Conservation (phyloP, 2,797 vertebrate genomes). For the Brachymystax lenok region DNA sequence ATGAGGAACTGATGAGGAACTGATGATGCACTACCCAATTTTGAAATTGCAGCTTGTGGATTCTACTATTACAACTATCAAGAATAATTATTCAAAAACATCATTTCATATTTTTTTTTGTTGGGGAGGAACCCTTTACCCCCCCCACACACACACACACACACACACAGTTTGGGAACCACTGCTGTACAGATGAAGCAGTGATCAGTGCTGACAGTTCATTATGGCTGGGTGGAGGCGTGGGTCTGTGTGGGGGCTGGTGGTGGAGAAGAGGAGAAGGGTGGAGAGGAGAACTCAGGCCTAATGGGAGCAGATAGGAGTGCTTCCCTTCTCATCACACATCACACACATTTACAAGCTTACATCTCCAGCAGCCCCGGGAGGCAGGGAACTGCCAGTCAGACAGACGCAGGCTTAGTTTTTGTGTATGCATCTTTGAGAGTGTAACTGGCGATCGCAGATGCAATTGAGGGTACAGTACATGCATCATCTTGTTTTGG, state of each 20-base stretch:
- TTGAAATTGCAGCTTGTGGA: too few species aligned
- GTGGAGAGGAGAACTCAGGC: slow-evolving; percentile 47
- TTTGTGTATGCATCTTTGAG: slow-evolving; percentile 18
- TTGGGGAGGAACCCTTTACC: too few species aligned
- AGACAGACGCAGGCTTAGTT: not conserved
- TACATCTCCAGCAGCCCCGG: slow-evolving; percentile 43
- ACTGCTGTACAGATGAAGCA: slow-evolving; percentile 56
- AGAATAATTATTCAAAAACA: too few species aligned
- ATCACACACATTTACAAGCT: slow-evolving; percentile 64
- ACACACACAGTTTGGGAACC: too few species aligned
- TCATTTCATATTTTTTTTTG: too few species aligned
- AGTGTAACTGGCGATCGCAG: not conserved
- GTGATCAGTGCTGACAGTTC: slow-evolving; percentile 70
- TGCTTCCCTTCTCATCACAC: slow-evolving; percentile 62
- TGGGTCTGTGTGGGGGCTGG: not conserved
- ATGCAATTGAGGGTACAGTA: not conserved
- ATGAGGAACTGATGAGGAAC: too few species aligned
- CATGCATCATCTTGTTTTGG: not conserved
- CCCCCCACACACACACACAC: too few species aligned
- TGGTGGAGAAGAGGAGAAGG: slow-evolving; percentile 13
- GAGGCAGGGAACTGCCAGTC: slow-evolving; percentile 34
- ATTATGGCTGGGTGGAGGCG: slow-evolving; percentile 65
- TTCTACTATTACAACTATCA: too few species aligned
- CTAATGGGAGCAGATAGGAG: slow-evolving; percentile 71
- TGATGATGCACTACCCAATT: too few species aligned